A percentile compares a stretch with the other conserved stretches of the same genome.
phyloP scores from a whole-genome alignment of 2,113 vertebrate species.

The Tichodroma muraria region DNA sequence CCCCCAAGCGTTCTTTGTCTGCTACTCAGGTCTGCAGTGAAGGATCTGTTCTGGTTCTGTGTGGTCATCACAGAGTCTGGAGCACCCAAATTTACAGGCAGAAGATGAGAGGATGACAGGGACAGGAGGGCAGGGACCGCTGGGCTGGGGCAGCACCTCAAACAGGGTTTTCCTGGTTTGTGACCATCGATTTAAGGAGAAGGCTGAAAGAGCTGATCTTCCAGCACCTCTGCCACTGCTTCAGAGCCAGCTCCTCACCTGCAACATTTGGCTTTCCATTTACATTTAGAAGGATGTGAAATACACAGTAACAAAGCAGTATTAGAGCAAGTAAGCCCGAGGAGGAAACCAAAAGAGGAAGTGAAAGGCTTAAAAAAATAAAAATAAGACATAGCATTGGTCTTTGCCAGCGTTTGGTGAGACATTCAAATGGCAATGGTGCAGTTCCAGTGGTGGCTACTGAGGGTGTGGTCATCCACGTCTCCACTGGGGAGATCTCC shows the following conservation, averaged over 20 bases:
- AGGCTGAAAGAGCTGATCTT: background rate
- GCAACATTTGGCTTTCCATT: background rate
- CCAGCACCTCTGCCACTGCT: background rate
- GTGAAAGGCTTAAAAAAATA: background rate
- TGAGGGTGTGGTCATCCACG: too few relatives aligned
- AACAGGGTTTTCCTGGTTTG: background rate
- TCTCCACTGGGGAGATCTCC: too few relatives aligned
- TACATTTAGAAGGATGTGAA: background rate
- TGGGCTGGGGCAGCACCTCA: background rate
- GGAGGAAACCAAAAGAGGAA: slow-evolving; percentile 22
- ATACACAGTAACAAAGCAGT: background rate
- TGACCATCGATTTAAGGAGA: background rate
- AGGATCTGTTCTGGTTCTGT: background rate
- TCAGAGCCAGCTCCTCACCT: background rate
- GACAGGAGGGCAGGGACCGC: background rate
- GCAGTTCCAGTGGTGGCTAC: background rate
- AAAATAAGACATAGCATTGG: background rate
- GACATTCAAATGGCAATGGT: background rate
- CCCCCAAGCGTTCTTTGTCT: background rate
- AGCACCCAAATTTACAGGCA: background rate
- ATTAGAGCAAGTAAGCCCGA: background rate
- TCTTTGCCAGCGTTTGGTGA: background rate
- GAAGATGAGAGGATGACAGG: background rate
- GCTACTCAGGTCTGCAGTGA: background rate
- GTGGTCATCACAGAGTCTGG: too few relatives aligned